Conservation (phyloP, 2,888 invertebrate genomes). For the Rhagium mordax region DNA sequence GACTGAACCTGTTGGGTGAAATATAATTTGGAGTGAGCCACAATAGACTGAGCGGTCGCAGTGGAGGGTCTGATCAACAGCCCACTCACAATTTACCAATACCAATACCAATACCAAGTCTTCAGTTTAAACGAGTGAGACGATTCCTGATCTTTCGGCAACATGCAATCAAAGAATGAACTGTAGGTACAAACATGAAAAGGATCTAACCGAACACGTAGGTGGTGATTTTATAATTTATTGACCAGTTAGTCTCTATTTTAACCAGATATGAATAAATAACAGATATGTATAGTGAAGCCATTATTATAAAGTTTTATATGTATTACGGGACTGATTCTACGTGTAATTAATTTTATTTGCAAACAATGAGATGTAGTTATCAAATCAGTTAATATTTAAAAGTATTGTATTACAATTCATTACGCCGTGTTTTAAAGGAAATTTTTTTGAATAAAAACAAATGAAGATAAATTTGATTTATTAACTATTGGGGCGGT, state of each 20-base stretch:
- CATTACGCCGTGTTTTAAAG: too few relatives aligned
- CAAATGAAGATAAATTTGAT: too few relatives aligned
- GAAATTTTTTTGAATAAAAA: too few relatives aligned
- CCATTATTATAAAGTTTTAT: background rate
- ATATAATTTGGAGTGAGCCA: too few relatives aligned
- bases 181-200: conserved; percentile 29
- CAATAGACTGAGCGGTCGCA: too few relatives aligned
- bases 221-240: conserved; percentile 27
- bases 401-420: background rate
- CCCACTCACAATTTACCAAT: too few relatives aligned
- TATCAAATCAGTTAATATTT: background rate
- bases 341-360: background rate
- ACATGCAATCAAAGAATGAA: conserved; percentile 14
- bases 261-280: conserved; percentile 8
- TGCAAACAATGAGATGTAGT: background rate
- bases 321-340: conserved; percentile 1
- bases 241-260: conserved; percentile 17
- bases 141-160: conserved; percentile 14
- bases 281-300: background rate
- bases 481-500: too few relatives aligned
- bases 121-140: too few relatives aligned
- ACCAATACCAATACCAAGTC: too few relatives aligned
- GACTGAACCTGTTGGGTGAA: too few relatives aligned
- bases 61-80: too few relatives aligned
- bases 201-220: conserved; percentile 6